These are phyloP conservation scores for Vidua chalybeata DNA, from an alignment of 2,113 vertebrate species.

Conservation along the genomic window DNA sequence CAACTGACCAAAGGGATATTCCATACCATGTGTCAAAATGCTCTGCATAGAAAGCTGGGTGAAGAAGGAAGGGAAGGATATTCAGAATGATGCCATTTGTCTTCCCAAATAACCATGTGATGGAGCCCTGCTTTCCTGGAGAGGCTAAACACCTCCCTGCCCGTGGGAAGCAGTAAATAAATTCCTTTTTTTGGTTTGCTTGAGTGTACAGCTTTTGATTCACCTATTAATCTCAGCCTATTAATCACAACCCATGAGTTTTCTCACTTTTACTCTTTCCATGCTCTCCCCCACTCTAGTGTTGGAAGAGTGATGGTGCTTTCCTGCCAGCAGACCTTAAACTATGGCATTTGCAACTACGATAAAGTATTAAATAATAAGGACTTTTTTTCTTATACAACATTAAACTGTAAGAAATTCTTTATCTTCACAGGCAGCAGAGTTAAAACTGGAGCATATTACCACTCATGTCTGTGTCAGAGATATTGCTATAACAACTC, in stretches of 20 bases:
- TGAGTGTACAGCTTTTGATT: neutral
- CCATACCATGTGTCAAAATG: no score
- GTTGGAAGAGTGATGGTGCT: neutral
- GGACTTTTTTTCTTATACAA: neutral
- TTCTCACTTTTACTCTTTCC: neutral
- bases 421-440: neutral
- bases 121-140: neutral
- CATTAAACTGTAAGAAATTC: neutral
- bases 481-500: neutral
- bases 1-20: neutral
- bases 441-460: neutral
- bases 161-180: neutral
- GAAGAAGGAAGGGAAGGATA: neutral
- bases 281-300: neutral
- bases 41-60: no score
- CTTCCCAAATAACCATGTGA: neutral
- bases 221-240: neutral
- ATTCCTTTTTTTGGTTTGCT: neutral
- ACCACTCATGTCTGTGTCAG: neutral
- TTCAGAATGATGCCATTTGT: neutral
- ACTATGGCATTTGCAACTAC: neutral
- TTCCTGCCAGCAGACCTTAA: fast-evolving
- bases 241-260: neutral
- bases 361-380: neutral
- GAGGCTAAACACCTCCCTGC: neutral